A percentile compares a stretch with the other conserved stretches of the same genome.
phyloP scores from a whole-genome alignment of 2,113 vertebrate genomes.

The Coryphaenoides rupestris region DNA sequence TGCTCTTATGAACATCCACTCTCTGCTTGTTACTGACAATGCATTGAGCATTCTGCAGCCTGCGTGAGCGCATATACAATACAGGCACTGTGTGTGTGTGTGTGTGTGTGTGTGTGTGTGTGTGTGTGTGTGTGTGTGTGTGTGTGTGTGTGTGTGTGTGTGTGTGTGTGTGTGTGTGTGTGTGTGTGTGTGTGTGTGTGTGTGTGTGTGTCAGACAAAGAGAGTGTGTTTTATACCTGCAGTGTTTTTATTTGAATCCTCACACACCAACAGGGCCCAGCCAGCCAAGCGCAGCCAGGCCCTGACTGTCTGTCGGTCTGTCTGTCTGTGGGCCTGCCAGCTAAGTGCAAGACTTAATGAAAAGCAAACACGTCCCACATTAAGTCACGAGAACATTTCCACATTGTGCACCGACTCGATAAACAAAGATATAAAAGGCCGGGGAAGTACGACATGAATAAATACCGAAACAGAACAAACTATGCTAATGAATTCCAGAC shows the following conservation, averaged over 20 bases:
- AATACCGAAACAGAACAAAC: no score
- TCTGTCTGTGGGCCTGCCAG: constrained; percentile 11
- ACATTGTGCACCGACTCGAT: neutral
- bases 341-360: constrained; percentile 37
- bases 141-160: constrained; percentile 2
- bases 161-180: constrained; percentile 2
- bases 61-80: no score
- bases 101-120: constrained; percentile 3
- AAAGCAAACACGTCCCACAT: constrained; percentile 51
- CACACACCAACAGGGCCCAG: no score
- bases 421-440: no score
- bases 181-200: constrained; percentile 12
- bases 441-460: no score
- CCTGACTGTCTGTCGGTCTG: neutral
- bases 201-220: neutral
- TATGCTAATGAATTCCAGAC: no score
- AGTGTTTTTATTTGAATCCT: no score
- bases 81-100: neutral
- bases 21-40: no score
- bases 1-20: no score
- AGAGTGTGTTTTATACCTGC: no score
- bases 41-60: no score
- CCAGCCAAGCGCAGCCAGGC: no score
- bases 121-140: constrained; percentile 11
- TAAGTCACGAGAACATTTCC: constrained; percentile 35